Percentiles rank a stretch among this genome's conserved stretches.
phyloP scores from a whole-genome alignment of 2,113 vertebrate species.

The Gracilinanus agilis region DNA sequence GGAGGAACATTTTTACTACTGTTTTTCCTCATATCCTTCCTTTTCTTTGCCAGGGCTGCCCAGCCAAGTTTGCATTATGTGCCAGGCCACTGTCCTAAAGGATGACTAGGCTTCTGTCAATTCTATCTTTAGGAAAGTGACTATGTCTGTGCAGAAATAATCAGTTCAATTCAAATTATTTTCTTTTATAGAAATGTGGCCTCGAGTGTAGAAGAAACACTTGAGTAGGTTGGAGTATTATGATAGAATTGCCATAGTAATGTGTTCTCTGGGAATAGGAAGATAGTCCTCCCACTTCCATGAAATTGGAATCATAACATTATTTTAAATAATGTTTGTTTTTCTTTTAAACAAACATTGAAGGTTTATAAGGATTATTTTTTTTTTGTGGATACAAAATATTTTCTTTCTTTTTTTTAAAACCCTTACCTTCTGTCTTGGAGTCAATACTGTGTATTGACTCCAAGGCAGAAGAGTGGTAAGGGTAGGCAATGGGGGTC shows the following conservation, averaged over 20 bases:
- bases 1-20: neutral
- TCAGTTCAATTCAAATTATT: neutral
- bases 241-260: slow-evolving; percentile 47
- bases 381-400: slow-evolving; percentile 8
- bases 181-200: slow-evolving; percentile 20
- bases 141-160: slow-evolving; percentile 24
- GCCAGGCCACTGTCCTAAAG: slow-evolving; percentile 9
- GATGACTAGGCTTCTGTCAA: neutral
- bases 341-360: neutral
- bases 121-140: slow-evolving; percentile 2
- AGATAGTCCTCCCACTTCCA: neutral
- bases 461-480: no score
- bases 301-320: neutral
- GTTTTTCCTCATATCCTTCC: neutral
- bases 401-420: no score
- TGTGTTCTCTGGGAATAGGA: neutral
- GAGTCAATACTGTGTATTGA: no score
- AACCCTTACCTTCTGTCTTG: no score
- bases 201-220: neutral
- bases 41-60: slow-evolving; percentile 12
- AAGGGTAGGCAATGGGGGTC: no score
- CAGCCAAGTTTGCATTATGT: slow-evolving; percentile 11
- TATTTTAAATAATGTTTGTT: neutral
- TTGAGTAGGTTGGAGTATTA: neutral
- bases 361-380: slow-evolving; percentile 19